Evolutionary conservation across 2,797 vertebrate genomes (phyloP), one percentile per base, ranked within the genome.

Genomic region (Muraenolepis orangiensis): DNA sequence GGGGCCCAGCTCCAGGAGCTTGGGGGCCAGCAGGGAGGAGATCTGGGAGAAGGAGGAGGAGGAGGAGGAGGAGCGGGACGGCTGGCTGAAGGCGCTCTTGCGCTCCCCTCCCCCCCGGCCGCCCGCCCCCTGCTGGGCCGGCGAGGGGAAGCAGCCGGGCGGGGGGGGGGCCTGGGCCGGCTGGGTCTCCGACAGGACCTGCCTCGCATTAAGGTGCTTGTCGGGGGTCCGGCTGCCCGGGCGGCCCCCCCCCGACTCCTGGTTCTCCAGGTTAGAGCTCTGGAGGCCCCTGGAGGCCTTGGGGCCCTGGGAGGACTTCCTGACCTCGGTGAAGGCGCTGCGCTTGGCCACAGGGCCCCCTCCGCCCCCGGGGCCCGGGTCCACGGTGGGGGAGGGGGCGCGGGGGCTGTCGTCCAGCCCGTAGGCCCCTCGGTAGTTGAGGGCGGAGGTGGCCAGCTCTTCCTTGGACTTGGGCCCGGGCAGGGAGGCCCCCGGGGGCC

Each of bases 251-350:
- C 51, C 51, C 23, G 51, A 57, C 18, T 96, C 96, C 82, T 94
- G 95, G 83, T 97, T 95, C 61, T 96, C 96, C 0, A 90, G 78
- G 87, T 94, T 93, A 80, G 90, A 61, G 80, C 87, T 90, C 68
- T 82, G 85, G 3, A 90, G 89, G 86, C 81, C 91, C 46, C 94
- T 94, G 86, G 61, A 80, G 74, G 80, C 92, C 71, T 94, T 94
- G 68, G 91, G 85, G 80, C 84, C 87, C 68, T 94, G 94, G 1
- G 88, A 31, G 0, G 90, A 87, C 85, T 97, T 98, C 90, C 96
- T 98, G 84, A 98, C 97, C 86, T 98, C 97, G 8, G 96, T 96
- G 91, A 98, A 99, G 83, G 97, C 97, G 90, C 97, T 98, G 81
- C 96, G 93, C 82, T 99, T 99, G 42, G 90, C 93, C 80, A 96